Conservation (phyloP, 23 tunicate genomes). For the Phallusia fumigata region DNA sequence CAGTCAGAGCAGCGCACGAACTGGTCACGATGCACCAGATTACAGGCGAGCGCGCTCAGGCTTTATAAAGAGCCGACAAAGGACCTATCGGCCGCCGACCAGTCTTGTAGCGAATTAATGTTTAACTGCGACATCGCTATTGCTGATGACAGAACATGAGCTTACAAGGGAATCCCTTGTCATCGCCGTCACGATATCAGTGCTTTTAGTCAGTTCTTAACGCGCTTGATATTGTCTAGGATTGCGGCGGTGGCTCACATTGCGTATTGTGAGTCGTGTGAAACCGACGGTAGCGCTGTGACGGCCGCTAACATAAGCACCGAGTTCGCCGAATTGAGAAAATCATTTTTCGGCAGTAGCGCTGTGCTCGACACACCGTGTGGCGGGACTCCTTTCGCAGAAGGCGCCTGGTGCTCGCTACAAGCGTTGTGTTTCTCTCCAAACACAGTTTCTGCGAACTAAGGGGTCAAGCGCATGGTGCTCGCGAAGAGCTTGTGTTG, state of each 20-base stretch:
- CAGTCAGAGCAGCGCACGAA: neutral
- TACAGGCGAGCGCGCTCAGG: neutral
- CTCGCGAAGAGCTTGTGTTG: too few species aligned
- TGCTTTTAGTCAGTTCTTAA: neutral
- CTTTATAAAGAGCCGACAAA: conserved; percentile 1
- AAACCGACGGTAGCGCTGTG: too few species aligned
- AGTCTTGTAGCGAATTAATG: conserved; percentile 10
- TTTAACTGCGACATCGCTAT: neutral
- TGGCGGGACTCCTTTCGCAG: too few species aligned
- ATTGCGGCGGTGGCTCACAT: neutral
- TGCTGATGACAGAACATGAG: neutral
- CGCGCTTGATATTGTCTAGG: neutral
- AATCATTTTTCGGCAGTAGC: too few species aligned
- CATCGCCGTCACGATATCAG: neutral
- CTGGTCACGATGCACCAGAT: conserved; percentile 1
- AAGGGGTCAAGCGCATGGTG: too few species aligned
- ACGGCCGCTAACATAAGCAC: too few species aligned
- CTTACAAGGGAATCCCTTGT: neutral
- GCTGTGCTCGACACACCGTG: too few species aligned
- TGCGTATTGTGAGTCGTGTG: neutral
- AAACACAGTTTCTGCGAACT: too few species aligned
- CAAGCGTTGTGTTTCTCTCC: too few species aligned
- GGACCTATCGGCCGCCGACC: neutral
- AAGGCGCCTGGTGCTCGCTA: too few species aligned
- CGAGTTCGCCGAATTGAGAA: too few species aligned